Evolutionary conservation across 1,140 invertebrate genomes (phyloP), one percentile per base, ranked within the genome.

Genomic region (Pseudomyrmex gracilis): DNA sequence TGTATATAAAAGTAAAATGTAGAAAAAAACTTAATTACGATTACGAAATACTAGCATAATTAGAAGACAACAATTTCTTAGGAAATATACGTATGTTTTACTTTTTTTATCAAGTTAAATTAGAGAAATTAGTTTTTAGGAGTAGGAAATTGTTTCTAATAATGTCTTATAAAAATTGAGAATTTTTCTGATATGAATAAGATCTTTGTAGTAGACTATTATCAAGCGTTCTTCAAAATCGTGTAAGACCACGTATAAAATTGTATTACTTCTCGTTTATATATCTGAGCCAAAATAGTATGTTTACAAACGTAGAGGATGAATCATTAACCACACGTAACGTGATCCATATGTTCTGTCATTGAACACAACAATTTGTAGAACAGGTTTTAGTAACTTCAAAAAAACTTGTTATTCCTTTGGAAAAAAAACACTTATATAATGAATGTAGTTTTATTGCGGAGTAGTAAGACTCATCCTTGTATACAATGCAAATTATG

Each of bases 221-320:
- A 12, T 17, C 58, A 47, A 78, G 4, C 8, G 15, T 70, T 78
- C 70, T 17, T 57, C 47, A 49, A 1, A 4, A 2, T 24, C 55
- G 22, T 47, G 47, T 58, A 73, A 20, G 22, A 8, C 9, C n/a
- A 15, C 13, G 55, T 77, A 22, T 55, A 34, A 66, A 34, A 77
- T 15, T 67, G 43, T 12, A 78, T 57, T 57, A 49, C 13, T 20
- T 58, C 13, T 47, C 34, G n/a, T 68, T 55, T 58, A 68, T 45
- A 78, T 12, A 70, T 12, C 68, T 24, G 1, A 2, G 64, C 76
- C 64, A 78, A 58, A 70, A 78, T 68, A 68, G 61, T 5, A 17
- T 68, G 43, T 8, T 15, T 24, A 20, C 51, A 22, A 22, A 58
- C 10, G 34, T 47, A 77, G 17, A 34, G 43, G 45, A 57, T 20